phyloP scores from a whole-genome alignment of 1,140 invertebrate species.

The Trichonephila clavata region DNA sequence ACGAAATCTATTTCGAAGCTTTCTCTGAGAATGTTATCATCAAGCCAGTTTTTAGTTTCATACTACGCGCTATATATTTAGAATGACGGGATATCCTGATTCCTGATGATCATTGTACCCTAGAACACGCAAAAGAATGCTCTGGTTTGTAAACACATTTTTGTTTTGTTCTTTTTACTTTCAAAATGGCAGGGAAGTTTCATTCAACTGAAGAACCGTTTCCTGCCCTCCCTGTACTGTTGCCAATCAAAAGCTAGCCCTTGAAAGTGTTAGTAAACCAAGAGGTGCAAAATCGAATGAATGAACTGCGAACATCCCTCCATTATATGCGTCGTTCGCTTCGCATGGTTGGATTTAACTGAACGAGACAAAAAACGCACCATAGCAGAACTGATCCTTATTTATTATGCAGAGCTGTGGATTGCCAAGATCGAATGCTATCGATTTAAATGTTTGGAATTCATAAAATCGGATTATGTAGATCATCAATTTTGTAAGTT shows the following conservation, averaged over 20 bases:
- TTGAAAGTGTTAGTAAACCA: slow-evolving; percentile 47
- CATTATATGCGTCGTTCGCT: not conserved
- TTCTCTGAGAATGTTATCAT: too few relatives aligned
- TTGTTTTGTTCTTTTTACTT: not conserved
- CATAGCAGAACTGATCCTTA: not conserved
- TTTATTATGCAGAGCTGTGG: not conserved
- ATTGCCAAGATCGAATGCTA: not conserved
- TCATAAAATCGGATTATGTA: not conserved
- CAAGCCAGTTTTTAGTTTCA: not conserved
- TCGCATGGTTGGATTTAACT: slow-evolving; percentile 12
- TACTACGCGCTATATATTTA: not conserved
- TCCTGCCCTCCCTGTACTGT: slow-evolving; percentile 9
- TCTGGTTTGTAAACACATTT: not conserved
- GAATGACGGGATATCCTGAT: slow-evolving; percentile 42
- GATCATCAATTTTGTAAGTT: not conserved
- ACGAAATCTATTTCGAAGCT: too few relatives aligned
- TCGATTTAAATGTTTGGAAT: slow-evolving; percentile 4
- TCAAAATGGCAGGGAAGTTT: slow-evolving; percentile 51
- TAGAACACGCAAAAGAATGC: slow-evolving; percentile 12
- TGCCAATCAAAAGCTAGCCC: not conserved
- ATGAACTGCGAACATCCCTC: not conserved
- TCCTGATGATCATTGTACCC: not conserved
- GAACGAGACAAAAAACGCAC: slow-evolving; percentile 5
- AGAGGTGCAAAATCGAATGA: not conserved
- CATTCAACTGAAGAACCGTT: slow-evolving; percentile 70